Base-by-base conservation (phyloP, 2,797 vertebrate species). In the Myotis myotis region DNA sequence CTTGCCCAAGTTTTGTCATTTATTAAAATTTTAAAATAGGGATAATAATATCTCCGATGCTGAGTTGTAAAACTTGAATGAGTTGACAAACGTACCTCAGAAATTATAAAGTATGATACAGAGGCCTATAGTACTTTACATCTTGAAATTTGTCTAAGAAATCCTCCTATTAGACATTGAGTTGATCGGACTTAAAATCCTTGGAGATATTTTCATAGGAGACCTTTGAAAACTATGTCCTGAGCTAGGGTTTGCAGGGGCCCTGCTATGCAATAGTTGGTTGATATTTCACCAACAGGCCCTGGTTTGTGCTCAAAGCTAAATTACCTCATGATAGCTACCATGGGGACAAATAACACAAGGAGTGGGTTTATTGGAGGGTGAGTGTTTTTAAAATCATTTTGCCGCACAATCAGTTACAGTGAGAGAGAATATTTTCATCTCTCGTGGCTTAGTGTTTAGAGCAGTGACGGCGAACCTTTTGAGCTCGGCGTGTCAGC, bases 391-490 rank as follows among this genome's bases (percentile, higher is more conserved):
- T 79, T 2, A 91, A 94, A 94, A n/a, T 28, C 4, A 70, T 53
- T 91, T 71, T 86, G 5, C 62, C 28, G 74, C 33, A 86, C 47
- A 96, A 95, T 76, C 3, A 22, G 83, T 80, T 80, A 53, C 47
- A 81, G 44, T 22, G 38, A 87, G 68, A 96, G 49, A 97, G 68
- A 84, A 95, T 89, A 88, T 71, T 95, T 97, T 76, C 79, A 47
- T 93, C 60, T 62, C 28, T 60, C 13, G 1, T 30, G 28, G 25
- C 60, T 62, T 30, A 62, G 25, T 62, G 57, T 30, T 60, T 60
- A 30, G 60, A 60, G 57, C 38, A 38, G 38, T 38, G 38, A 38
- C 6, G 38, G 38, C 6, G 38, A 38, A 38, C 38, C 5, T 38
- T 38, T 38, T 38, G 38, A 38, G 38, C 38, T 38, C 38, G 6